Percentiles rank a stretch among this genome's conserved stretches.
phyloP scores from a whole-genome alignment of 2,113 vertebrate species.

The Pseudopodoces humilis region DNA sequence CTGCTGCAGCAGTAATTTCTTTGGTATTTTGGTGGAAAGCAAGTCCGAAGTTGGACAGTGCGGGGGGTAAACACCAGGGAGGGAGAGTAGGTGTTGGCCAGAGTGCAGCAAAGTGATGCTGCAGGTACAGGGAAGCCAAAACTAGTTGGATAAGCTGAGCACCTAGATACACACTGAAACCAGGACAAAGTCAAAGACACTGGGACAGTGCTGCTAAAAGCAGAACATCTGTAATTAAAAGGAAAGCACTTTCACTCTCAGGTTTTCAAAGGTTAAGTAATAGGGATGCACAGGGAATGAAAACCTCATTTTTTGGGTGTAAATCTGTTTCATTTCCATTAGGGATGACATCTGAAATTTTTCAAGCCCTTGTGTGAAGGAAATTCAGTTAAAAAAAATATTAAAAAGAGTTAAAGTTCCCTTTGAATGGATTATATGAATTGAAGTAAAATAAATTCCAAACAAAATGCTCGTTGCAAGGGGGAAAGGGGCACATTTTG shows the following conservation, averaged over 20 bases:
- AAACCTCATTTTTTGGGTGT: constrained; percentile 40
- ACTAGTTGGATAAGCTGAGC: not conserved
- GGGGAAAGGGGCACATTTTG: not conserved
- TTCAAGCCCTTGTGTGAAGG: constrained; percentile 15
- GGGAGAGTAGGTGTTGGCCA: not conserved
- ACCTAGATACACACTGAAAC: constrained; percentile 34
- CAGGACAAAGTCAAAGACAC: constrained; percentile 62
- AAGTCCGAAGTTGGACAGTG: not conserved
- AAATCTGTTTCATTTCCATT: constrained; percentile 24
- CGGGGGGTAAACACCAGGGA: not conserved
- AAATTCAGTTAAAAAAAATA: not conserved
- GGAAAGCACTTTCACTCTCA: constrained; percentile 37
- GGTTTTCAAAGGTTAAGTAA: constrained; percentile 63
- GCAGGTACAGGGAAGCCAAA: not conserved
- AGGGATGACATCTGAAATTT: not conserved
- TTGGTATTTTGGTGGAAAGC: not conserved
- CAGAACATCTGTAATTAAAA: constrained; percentile 60
- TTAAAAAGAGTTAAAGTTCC: not conserved
- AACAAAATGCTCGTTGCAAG: not conserved
- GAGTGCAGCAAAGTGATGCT: not conserved
- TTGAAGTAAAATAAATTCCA: not conserved
- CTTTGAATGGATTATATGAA: not conserved
- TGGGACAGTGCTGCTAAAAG: constrained; percentile 49
- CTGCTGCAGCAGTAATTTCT: not conserved
- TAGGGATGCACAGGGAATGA: constrained; percentile 40